phyloP scores from a whole-genome alignment of 2,113 vertebrate species.

The Pandion haliaetus region DNA sequence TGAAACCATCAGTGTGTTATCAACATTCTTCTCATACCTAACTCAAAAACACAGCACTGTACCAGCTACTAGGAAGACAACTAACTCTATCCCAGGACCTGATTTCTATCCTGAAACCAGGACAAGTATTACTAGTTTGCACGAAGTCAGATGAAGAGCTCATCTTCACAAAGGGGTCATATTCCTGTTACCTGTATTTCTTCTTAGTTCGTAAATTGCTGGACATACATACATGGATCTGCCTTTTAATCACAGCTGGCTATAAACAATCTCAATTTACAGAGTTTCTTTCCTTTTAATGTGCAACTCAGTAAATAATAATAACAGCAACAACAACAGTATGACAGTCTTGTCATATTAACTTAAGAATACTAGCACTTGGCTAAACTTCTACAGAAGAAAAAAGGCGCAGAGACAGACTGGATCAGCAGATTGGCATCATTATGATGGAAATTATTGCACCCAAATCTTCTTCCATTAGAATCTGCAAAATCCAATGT shows the following conservation, averaged over 20 bases:
- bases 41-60: too few species aligned
- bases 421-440: background rate
- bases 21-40: too few species aligned
- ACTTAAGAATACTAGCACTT: background rate
- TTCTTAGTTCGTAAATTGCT: background rate
- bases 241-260: background rate
- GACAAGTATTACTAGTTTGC: background rate
- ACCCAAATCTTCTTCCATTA: background rate
- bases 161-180: background rate
- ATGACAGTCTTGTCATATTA: background rate
- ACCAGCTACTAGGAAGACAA: too few species aligned
- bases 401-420: background rate
- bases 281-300: background rate
- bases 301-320: background rate
- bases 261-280: background rate
- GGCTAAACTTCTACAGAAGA: background rate
- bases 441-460: background rate
- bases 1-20: too few species aligned
- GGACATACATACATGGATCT: background rate
- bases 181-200: background rate
- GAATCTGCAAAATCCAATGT: background rate
- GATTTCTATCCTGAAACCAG: too few species aligned
- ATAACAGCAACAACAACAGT: background rate
- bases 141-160: background rate
- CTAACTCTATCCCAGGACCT: too few species aligned